Percentiles rank a stretch among this genome's conserved stretches.
Conservation (phyloP, 92 coral and sea anemone genomes). For the Bergia sp. region DNA sequence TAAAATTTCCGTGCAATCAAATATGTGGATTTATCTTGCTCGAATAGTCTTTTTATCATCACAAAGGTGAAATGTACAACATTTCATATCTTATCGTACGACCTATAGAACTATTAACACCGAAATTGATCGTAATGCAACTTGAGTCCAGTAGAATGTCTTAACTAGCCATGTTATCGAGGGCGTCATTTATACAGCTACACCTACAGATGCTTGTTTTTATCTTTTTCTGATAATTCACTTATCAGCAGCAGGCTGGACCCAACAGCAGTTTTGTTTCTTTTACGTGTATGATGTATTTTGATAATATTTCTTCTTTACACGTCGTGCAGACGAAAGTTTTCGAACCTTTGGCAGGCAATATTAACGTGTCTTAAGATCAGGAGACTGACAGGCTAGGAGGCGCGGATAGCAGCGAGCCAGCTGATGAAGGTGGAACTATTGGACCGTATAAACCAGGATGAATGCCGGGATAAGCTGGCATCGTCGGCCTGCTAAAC, state of each 20-base stretch:
- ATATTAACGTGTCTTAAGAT: background rate
- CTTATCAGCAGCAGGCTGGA: background rate
- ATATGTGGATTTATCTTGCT: slow-evolving; percentile 82
- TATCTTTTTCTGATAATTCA: background rate
- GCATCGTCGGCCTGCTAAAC: slow-evolving; percentile 86
- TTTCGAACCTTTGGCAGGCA: background rate
- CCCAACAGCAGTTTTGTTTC: background rate
- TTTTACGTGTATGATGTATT: slow-evolving; percentile 1
- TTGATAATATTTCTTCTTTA: slow-evolving; percentile 20
- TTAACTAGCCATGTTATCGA: background rate
- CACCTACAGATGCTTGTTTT: background rate
- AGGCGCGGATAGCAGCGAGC: slow-evolving; percentile 52
- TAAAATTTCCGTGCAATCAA: slow-evolving; percentile 86
- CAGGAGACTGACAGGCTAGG: slow-evolving; percentile 41
- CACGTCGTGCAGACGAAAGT: slow-evolving; percentile 13
- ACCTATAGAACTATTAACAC: slow-evolving; percentile 72
- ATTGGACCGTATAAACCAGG: slow-evolving; percentile 96
- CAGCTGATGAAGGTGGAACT: slow-evolving; percentile 73
- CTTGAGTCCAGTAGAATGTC: background rate
- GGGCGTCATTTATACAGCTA: slow-evolving; percentile 4
- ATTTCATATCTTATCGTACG: slow-evolving; percentile 71
- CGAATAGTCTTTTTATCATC: slow-evolving; percentile 76
- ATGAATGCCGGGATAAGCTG: slow-evolving; percentile 81
- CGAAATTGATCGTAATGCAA: slow-evolving; percentile 35
- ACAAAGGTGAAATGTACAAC: slow-evolving; percentile 68